These are phyloP conservation scores for Coendou prehensilis DNA, from an alignment of 2,797 vertebrate species.

Conservation along the genomic window DNA sequence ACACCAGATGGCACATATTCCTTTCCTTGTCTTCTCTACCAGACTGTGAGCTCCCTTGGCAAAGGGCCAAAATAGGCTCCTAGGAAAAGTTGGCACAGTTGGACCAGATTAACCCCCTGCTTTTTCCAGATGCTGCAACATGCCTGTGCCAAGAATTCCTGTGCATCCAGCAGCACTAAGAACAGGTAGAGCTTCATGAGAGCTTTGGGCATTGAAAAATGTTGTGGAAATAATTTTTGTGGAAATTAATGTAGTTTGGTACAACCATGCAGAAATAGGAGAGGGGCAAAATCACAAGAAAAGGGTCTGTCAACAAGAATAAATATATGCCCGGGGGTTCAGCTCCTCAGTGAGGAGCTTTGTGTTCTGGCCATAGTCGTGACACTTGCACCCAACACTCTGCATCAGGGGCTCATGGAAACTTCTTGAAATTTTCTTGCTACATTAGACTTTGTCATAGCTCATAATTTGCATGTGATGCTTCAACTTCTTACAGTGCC, in stretches of 20 bases:
- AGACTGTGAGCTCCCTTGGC: not conserved
- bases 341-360: not conserved
- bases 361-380: not conserved
- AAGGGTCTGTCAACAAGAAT: not conserved
- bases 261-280: slow-evolving; percentile 10
- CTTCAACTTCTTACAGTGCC: not conserved
- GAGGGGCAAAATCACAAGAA: not conserved
- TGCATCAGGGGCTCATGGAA: not conserved
- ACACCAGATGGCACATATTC: not conserved
- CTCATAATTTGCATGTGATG: not conserved
- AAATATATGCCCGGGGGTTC: not conserved
- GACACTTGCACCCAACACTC: no score
- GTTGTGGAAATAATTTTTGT: slow-evolving; percentile 12
- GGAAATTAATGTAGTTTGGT: not conserved
- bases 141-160: not conserved
- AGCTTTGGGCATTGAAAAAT: slow-evolving; percentile 15
- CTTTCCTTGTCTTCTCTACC: slow-evolving; percentile 5
- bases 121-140: slow-evolving; percentile 59
- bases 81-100: not conserved
- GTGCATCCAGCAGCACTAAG: not conserved
- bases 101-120: slow-evolving; percentile 49
- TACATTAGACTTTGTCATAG: not conserved
- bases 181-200: slow-evolving; percentile 36
- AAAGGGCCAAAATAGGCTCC: not conserved
- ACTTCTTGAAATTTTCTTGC: not conserved